Conservation (phyloP, 2,113 vertebrate species). For the Crotalus helleri region DNA sequence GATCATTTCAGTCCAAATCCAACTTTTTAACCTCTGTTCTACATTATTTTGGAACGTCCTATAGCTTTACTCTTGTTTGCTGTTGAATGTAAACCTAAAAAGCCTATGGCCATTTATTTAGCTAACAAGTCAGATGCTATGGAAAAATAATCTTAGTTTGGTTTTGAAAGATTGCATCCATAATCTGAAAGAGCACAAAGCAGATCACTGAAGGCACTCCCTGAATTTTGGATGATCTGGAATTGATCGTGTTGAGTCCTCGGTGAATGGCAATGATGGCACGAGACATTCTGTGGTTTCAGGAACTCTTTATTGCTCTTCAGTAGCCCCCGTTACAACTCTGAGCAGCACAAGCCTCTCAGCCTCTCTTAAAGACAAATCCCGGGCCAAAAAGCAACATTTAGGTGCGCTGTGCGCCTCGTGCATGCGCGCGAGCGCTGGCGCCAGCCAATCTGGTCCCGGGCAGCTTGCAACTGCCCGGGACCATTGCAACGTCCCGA, state of each 20-base stretch:
- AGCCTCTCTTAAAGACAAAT: too few species aligned
- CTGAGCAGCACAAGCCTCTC: too few species aligned
- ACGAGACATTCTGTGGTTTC: too few species aligned
- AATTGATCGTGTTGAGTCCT: background rate
- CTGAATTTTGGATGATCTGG: background rate
- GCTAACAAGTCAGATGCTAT: background rate
- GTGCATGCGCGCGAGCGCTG: too few species aligned
- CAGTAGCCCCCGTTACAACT: too few species aligned
- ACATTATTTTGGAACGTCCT: background rate
- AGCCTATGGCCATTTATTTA: background rate
- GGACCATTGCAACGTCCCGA: too few species aligned
- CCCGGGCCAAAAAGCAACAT: too few species aligned
- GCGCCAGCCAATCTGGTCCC: too few species aligned
- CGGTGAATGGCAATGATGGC: too few species aligned
- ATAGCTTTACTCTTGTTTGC: background rate
- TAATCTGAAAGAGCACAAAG: background rate
- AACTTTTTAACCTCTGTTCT: background rate
- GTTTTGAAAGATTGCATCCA: background rate
- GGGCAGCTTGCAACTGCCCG: too few species aligned
- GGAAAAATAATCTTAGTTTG: background rate
- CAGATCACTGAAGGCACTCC: background rate
- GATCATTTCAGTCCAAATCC: background rate
- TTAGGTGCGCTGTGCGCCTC: too few species aligned
- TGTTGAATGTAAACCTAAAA: background rate
- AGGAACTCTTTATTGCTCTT: too few species aligned